phyloP scores from a whole-genome alignment of 2,888 invertebrate species.

The Phymatocera aterrima region DNA sequence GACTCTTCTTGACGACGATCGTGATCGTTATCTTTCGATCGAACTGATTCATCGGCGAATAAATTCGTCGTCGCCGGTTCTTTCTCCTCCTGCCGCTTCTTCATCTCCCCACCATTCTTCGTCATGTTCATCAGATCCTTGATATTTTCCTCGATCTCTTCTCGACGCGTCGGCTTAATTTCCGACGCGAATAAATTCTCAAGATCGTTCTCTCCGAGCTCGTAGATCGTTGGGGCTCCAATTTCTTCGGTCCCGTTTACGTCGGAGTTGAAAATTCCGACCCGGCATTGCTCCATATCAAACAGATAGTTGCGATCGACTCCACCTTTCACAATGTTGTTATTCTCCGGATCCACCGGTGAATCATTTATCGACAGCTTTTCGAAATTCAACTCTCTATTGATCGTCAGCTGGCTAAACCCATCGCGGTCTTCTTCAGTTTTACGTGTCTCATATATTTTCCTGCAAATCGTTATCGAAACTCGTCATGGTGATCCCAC shows the following conservation, averaged over 20 bases:
- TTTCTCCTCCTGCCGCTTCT: no score
- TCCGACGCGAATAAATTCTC: constrained; percentile 58
- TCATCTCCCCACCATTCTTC: constrained; percentile 47
- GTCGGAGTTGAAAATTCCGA: neutral
- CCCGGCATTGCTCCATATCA: no score
- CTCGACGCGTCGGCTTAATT: constrained; percentile 54
- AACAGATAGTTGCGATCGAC: no score
- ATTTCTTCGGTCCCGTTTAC: constrained; percentile 42
- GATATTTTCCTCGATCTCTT: constrained; percentile 59
- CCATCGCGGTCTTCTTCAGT: neutral
- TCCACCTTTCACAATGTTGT: constrained; percentile 7
- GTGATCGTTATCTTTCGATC: no score
- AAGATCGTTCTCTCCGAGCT: constrained; percentile 55
- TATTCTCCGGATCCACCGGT: constrained; percentile 39
- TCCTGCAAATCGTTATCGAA: constrained; percentile 6
- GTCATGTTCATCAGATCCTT: constrained; percentile 59
- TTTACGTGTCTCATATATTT: neutral
- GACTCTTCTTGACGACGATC: no score
- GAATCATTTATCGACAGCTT: constrained; percentile 37
- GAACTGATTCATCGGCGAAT: no score
- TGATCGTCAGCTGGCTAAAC: neutral
- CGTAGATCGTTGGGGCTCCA: constrained; percentile 50
- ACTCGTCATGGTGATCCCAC: no score
- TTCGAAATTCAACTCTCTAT: constrained; percentile 43
- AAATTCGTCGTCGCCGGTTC: constrained; percentile 50